These are phyloP conservation scores for Ctena decussata DNA, from an alignment of 2,888 invertebrate genomes.

Conservation along the genomic window DNA sequence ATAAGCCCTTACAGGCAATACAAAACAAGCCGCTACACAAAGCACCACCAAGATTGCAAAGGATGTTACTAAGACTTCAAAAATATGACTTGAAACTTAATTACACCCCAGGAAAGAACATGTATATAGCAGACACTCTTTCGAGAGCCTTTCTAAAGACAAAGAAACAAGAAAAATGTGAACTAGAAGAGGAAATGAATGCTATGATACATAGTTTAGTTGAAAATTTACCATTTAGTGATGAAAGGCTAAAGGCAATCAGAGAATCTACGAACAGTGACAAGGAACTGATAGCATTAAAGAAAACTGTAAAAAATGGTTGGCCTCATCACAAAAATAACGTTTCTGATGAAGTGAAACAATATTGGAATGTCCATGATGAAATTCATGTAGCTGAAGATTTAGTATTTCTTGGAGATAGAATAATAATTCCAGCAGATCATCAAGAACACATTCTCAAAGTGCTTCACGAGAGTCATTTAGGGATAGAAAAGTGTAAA, in stretches of 20 bases:
- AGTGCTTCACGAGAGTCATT: constrained; percentile 36
- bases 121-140: constrained; percentile 57
- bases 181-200: constrained; percentile 26
- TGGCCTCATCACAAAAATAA: constrained; percentile 24
- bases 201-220: constrained; percentile 24
- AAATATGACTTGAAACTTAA: constrained; percentile 37
- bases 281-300: background rate
- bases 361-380: constrained; percentile 20
- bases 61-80: constrained; percentile 54
- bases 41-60: constrained; percentile 59
- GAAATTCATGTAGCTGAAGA: constrained; percentile 29
- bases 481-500: constrained; percentile 25
- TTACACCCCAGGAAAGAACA: constrained; percentile 55
- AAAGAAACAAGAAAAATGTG: background rate
- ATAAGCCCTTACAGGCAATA: constrained; percentile 60
- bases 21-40: constrained; percentile 46
- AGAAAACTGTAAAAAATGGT: constrained; percentile 2
- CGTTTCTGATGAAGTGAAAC: background rate
- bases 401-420: constrained; percentile 21
- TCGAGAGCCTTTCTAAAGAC: constrained; percentile 37
- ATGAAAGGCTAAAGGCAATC: background rate
- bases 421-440: constrained; percentile 24
- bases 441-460: constrained; percentile 8
- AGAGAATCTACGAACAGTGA: constrained; percentile 9
- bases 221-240: background rate